A percentile compares a stretch with the other conserved stretches of the same genome.
These are phyloP conservation scores for Exephanes ischioxanthus DNA, from an alignment of 2,888 invertebrate genomes.

Conservation along the genomic window DNA sequence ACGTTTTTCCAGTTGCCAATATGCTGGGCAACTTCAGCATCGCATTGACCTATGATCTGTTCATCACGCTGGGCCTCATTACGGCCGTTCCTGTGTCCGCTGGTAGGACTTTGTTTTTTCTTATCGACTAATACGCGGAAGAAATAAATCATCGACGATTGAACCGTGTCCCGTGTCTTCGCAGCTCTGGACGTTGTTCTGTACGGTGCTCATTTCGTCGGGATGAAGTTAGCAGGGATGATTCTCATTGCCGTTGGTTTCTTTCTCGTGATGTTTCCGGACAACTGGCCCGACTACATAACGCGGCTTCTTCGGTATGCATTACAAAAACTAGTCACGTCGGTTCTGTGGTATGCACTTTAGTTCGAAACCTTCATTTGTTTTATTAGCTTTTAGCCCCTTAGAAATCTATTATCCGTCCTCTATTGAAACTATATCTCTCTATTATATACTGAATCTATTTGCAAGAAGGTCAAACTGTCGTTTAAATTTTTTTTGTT, in stretches of 20 bases:
- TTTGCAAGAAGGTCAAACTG: slow-evolving; percentile 75
- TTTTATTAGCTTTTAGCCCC: slow-evolving; percentile 67
- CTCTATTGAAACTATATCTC: slow-evolving; percentile 69
- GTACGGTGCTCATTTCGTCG: slow-evolving; percentile 94
- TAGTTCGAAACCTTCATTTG: slow-evolving; percentile 73
- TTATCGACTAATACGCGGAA: background rate
- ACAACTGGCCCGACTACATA: slow-evolving; percentile 98
- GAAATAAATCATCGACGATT: background rate
- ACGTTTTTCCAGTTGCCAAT: slow-evolving; percentile 91
- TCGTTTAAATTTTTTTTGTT: slow-evolving; percentile 73
- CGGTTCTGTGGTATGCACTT: slow-evolving; percentile 78
- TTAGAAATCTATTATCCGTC: slow-evolving; percentile 61
- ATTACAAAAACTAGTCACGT: slow-evolving; percentile 73
- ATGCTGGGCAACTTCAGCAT: slow-evolving; percentile 97
- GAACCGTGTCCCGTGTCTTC: slow-evolving; percentile 68
- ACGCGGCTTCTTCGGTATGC: slow-evolving; percentile 94
- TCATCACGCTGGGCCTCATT: slow-evolving; percentile 97
- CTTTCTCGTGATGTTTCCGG: slow-evolving; percentile 97
- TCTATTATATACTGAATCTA: slow-evolving; percentile 65
- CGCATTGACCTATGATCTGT: slow-evolving; percentile 96
- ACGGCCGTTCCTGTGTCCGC: slow-evolving; percentile 97
- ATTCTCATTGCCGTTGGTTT: slow-evolving; percentile 96
- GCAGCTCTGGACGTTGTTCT: slow-evolving; percentile 94
- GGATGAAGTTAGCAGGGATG: slow-evolving; percentile 98
- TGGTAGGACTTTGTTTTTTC: slow-evolving; percentile 87